A percentile compares a stretch with the other conserved stretches of the same genome.
Conservation (phyloP, 1,140 invertebrate species). For the Brachionus rubens region DNA sequence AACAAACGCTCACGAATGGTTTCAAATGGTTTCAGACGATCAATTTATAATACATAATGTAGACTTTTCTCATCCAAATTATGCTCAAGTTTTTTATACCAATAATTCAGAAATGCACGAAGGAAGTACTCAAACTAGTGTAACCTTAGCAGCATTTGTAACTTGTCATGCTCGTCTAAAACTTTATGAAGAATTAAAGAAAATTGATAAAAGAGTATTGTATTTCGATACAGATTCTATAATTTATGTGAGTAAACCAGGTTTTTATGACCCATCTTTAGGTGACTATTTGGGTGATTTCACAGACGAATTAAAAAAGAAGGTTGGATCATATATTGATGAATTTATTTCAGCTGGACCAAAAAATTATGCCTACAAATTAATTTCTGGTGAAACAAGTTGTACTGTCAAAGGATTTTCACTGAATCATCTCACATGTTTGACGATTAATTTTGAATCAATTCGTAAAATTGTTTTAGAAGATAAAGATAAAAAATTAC, state of each 20-base stretch:
- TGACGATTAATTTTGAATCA: no score
- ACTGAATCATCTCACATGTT: no score
- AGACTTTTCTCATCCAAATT: constrained; percentile 47
- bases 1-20: constrained; percentile 49
- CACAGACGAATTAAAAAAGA: constrained; percentile 50
- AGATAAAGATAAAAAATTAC: no score
- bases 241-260: constrained; percentile 49
- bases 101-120: neutral
- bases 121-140: constrained; percentile 50
- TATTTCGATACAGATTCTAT: constrained; percentile 60
- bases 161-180: constrained; percentile 58
- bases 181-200: constrained; percentile 55
- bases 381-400: no score
- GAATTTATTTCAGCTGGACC: no score
- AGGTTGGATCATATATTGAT: no score
- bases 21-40: constrained; percentile 50
- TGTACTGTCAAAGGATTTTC: no score
- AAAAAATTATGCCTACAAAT: no score
- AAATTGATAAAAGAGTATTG: constrained; percentile 51
- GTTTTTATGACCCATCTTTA: constrained; percentile 47
- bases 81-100: constrained; percentile 43
- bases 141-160: constrained; percentile 55
- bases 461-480: no score
- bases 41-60: constrained; percentile 47
- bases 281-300: constrained; percentile 53